Evolutionary conservation across 2,113 vertebrate genomes (phyloP).

Genomic region (Variabilichromis moorii): DNA sequence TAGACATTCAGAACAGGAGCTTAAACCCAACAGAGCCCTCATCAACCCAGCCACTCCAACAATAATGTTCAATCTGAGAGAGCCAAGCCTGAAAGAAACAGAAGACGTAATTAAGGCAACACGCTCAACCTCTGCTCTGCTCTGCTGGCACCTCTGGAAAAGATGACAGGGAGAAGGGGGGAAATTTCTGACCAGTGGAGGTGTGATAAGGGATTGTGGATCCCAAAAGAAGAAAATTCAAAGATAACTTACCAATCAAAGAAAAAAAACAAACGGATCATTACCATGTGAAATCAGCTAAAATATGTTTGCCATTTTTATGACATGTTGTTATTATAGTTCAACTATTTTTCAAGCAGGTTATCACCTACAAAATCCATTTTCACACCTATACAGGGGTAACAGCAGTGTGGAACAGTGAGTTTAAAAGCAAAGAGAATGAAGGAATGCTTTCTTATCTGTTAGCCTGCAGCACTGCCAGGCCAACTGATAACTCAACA

Average conservation of each 20-base stretch:
- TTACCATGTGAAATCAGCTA: background rate
- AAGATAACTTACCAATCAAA: background rate
- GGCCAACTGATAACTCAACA: background rate
- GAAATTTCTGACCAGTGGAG: background rate
- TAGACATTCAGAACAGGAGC: background rate
- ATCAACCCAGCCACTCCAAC: background rate
- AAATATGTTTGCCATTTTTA: background rate
- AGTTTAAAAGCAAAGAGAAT: background rate
- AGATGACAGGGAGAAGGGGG: background rate
- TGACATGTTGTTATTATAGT: background rate
- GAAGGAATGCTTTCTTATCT: background rate
- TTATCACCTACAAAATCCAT: background rate
- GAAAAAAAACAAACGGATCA: background rate
- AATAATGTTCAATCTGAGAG: background rate
- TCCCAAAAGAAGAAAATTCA: background rate
- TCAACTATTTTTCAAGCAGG: background rate
- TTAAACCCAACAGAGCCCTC: background rate
- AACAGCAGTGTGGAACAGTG: background rate
- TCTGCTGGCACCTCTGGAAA: background rate
- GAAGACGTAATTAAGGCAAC: background rate
- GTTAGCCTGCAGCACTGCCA: slow-evolving; percentile 5
- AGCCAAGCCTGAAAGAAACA: background rate
- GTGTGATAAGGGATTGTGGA: background rate
- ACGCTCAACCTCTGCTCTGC: background rate
- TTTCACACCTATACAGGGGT: background rate